Base-by-base conservation (phyloP, 2,888 invertebrate species). In the Diaphora mendica region DNA sequence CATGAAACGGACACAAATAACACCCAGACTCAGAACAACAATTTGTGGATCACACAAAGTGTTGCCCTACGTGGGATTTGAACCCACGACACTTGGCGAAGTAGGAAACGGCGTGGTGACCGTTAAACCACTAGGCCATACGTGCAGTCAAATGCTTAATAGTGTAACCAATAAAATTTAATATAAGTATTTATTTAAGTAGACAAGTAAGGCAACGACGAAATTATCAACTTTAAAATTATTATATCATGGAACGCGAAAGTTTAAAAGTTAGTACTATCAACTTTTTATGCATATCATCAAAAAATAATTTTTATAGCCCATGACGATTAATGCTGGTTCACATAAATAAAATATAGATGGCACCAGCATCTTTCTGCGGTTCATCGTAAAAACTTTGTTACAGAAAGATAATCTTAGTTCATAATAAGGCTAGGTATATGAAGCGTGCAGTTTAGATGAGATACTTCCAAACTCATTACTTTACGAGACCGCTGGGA, bases 401-500 rank as follows among this genome's bases (percentile, higher is more conserved):
- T 13, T 35, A 26, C 13, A 64, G 2, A 59, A 67, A 70, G 30
- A 62, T 77, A 71, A 79, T 73, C 67, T 64, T 72, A 84, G 76
- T 75, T 82, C 67, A 77, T 78, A 80, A 82, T 76, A 68, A 75
- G 67, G 23, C 64, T 67, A 48, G 44, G 70, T 64, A 62, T 73
- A 64, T 55, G 70, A 48, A 79, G 66, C 70, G 68, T 77, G 74
- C 71, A 72, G 68, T 74, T 67, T 70, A 72, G 44, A 39, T 75
- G 75, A 77, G 73, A 78, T 75, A 79, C 78, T 80, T 79, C 68
- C 73, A 77, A 85, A 83, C 77, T 85, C 80, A 83, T 85, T 84
- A 85, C 82, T 77, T 83, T 71, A 84, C 76, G 82, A 81, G 84
- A 73, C 83, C 85, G 78, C 71, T 77, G 83, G 84, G 83, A 83